phyloP scores from a whole-genome alignment of 2,797 vertebrate species.

The Dermochelys coriacea region DNA sequence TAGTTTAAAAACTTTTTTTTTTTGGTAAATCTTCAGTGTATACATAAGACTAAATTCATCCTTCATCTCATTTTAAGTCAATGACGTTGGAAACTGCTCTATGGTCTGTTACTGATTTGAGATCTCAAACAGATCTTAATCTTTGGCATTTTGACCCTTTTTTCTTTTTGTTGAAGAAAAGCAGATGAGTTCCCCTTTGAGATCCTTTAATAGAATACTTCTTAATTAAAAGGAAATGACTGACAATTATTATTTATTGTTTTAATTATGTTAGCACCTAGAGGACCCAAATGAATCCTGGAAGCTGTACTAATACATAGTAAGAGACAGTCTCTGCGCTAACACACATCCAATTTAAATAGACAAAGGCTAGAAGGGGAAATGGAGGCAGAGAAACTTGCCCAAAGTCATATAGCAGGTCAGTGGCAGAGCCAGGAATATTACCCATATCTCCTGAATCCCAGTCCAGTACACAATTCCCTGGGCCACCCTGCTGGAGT shows the following conservation, averaged over 20 bases:
- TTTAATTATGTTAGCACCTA: not conserved
- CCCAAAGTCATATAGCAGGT: fast-evolving
- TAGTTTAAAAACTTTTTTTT: fast-evolving
- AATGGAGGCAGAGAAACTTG: not conserved
- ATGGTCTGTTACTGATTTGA: not conserved
- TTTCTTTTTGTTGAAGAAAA: not conserved
- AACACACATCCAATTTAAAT: too few species aligned
- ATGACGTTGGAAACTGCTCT: fast-evolving
- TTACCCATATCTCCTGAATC: not conserved
- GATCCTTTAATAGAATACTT: too few species aligned
- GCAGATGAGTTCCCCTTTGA: not conserved
- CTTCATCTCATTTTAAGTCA: not conserved
- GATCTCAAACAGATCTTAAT: not conserved
- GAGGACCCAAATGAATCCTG: not conserved
- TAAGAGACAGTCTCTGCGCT: not conserved
- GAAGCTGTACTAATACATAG: not conserved
- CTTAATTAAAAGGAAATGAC: not conserved
- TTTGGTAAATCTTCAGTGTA: not conserved
- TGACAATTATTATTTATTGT: not conserved
- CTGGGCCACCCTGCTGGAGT: not conserved
- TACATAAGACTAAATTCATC: not conserved
- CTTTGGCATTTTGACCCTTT: fast-evolving
- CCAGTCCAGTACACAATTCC: not conserved
- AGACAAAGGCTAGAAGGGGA: not conserved
- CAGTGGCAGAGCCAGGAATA: not conserved